These are phyloP conservation scores for Drosophila borealis DNA, from an alignment of 2,888 invertebrate genomes.

Conservation along the genomic window DNA sequence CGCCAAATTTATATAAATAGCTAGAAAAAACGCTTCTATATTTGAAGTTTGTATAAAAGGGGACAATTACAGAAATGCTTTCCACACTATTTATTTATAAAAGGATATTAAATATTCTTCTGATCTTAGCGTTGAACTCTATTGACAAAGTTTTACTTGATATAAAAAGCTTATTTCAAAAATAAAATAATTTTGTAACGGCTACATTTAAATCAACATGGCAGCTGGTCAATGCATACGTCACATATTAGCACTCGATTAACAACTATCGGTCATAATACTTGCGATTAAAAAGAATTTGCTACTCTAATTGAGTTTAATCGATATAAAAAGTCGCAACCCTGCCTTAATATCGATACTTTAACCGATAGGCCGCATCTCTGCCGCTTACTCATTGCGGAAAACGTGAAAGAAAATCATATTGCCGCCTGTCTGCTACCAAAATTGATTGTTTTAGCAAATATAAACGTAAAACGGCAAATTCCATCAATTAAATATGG, in stretches of 20 bases:
- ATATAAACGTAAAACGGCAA: conserved; percentile 47
- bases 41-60: conserved; percentile 61
- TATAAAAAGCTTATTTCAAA: neutral
- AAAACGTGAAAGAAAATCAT: conserved; percentile 70
- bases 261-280: neutral
- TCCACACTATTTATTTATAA: conserved; percentile 25
- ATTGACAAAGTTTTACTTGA: neutral
- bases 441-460: conserved; percentile 64
- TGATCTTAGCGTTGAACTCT: neutral
- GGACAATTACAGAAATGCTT: conserved; percentile 30
- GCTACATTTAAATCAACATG: conserved; percentile 16
- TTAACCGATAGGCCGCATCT: conserved; percentile 15
- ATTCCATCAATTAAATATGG: conserved; percentile 75
- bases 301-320: no score
- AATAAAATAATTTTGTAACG: conserved; percentile 4
- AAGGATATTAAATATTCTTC: neutral
- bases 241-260: conserved; percentile 2
- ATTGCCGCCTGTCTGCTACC: conserved; percentile 71
- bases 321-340: conserved; percentile 4
- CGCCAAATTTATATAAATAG: conserved; percentile 76
- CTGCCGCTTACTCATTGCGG: conserved; percentile 69
- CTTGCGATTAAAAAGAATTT: neutral
- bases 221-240: conserved; percentile 28
- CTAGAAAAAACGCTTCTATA: conserved; percentile 59
- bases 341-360: conserved; percentile 4